Conservation (phyloP, 2,113 vertebrate species). For the Ahaetulla prasina region DNA sequence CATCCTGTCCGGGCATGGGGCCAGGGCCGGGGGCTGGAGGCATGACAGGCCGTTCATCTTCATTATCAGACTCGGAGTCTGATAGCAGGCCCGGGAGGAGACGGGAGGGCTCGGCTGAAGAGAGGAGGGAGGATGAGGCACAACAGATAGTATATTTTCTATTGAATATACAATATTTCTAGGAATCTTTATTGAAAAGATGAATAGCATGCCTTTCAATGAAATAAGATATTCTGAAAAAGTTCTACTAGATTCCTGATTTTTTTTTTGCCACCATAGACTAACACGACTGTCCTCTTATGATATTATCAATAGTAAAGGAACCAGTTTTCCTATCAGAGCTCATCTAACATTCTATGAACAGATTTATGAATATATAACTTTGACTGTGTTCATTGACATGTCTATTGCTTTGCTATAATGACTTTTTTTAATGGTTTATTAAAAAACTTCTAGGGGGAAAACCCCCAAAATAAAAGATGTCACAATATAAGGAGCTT, state of each 20-base stretch:
- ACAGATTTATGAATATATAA: constrained; percentile 24
- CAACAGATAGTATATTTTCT: neutral
- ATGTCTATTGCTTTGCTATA: neutral
- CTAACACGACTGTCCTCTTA: neutral
- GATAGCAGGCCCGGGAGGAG: no score
- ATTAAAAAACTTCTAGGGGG: constrained; percentile 19
- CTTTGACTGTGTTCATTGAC: constrained; percentile 19
- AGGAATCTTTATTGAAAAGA: neutral
- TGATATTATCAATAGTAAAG: neutral
- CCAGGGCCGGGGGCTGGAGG: no score
- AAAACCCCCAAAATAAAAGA: constrained; percentile 16
- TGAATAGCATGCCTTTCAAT: neutral
- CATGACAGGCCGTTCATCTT: no score
- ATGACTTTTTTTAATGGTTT: constrained; percentile 16
- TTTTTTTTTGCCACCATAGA: neutral
- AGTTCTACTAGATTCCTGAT: neutral
- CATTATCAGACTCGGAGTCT: no score
- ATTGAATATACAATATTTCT: neutral
- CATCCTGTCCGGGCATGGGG: no score
- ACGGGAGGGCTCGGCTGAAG: no score
- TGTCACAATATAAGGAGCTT: constrained; percentile 30
- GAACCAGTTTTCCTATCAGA: constrained; percentile 7
- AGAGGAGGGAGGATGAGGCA: no score
- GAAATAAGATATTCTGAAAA: neutral
- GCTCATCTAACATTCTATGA: neutral